A percentile compares a stretch with the other conserved stretches of the same genome.
These are phyloP conservation scores for Malurus cyaneus DNA, from an alignment of 2,113 vertebrate species.

Conservation along the genomic window DNA sequence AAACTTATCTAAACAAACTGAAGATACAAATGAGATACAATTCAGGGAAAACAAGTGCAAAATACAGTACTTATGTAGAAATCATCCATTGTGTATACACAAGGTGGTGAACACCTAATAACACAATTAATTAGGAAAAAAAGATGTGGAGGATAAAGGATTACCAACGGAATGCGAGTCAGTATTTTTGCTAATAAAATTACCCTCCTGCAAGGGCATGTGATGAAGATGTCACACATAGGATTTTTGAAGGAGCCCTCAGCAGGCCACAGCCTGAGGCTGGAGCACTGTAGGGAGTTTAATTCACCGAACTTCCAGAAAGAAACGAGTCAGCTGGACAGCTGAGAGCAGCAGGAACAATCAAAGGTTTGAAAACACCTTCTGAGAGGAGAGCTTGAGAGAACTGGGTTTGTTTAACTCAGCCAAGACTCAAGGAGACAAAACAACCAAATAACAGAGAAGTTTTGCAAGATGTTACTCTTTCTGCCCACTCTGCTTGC, in stretches of 20 bases:
- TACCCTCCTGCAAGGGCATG: neutral
- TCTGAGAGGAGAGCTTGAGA: neutral
- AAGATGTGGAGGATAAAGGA: neutral
- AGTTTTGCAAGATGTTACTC: neutral
- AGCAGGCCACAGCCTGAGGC: neutral
- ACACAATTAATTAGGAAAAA: neutral
- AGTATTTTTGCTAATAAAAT: neutral
- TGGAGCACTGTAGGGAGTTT: neutral
- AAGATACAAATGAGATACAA: neutral
- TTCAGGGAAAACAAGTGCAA: neutral
- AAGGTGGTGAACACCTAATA: neutral
- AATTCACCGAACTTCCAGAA: neutral
- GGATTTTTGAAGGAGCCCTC: neutral
- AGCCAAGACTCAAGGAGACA: neutral
- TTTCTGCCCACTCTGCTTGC: neutral
- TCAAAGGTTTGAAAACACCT: conserved; percentile 7
- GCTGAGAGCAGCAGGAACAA: neutral
- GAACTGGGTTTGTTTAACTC: neutral
- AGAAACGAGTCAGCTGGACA: neutral
- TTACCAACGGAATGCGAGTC: neutral
- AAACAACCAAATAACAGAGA: neutral
- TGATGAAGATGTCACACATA: neutral
- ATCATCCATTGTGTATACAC: neutral
- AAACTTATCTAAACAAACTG: neutral
- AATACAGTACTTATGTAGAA: neutral